These are phyloP conservation scores for Prinia subflava DNA, from an alignment of 2,113 vertebrate species.

Conservation along the genomic window DNA sequence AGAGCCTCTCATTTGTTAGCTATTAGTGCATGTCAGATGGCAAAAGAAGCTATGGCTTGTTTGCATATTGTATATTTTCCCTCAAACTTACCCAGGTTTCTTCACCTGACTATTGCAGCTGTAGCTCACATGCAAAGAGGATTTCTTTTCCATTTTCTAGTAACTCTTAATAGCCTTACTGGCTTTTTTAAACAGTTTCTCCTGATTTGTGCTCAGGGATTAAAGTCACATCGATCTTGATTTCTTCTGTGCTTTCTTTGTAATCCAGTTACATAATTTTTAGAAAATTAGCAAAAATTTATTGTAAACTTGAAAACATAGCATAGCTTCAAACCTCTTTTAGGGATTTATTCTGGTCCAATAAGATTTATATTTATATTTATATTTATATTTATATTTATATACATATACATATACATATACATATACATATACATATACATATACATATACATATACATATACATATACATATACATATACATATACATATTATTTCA, in stretches of 20 bases:
- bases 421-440: too few relatives aligned
- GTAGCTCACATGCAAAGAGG: background rate
- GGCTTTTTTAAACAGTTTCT: background rate
- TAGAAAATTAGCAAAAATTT: background rate
- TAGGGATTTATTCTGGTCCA: background rate
- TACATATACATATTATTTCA: background rate
- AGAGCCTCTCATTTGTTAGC: constrained; percentile 28
- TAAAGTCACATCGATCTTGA: background rate
- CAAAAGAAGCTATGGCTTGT: background rate
- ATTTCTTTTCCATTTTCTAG: background rate
- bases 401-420: too few relatives aligned
- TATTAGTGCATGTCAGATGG: background rate
- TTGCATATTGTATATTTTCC: background rate
- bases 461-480: too few relatives aligned
- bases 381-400: too few relatives aligned
- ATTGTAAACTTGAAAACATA: background rate
- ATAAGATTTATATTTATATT: background rate
- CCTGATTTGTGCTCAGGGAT: background rate
- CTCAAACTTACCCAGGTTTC: background rate
- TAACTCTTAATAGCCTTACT: background rate
- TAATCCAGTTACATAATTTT: background rate
- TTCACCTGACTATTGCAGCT: background rate
- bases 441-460: too few relatives aligned
- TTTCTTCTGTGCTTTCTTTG: background rate
- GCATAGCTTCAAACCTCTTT: background rate